Evolutionary conservation across 1,140 invertebrate species (phyloP).

Genomic region (Diachasma alloeum): DNA sequence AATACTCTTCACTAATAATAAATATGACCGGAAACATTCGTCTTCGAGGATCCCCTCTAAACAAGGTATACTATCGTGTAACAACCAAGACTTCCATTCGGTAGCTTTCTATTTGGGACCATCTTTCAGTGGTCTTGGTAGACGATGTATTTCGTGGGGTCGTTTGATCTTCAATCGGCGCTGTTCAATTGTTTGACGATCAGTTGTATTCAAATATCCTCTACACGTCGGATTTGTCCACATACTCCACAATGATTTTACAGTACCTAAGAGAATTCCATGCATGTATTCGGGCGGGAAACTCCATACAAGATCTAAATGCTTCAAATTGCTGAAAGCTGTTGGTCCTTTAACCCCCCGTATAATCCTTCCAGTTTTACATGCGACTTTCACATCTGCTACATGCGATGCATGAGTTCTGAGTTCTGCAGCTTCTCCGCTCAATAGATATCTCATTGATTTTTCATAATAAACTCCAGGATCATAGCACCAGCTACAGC

Average conservation of each 20-base stretch:
- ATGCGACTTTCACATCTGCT: background rate
- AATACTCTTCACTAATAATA: slow-evolving; percentile 29
- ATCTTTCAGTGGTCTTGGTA: background rate
- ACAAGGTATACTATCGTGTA: slow-evolving; percentile 11
- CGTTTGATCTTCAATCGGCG: slow-evolving; percentile 16
- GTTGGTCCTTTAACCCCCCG: slow-evolving; percentile 24
- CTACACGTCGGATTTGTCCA: too few species aligned
- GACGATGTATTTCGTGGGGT: slow-evolving; percentile 27
- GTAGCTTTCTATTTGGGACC: slow-evolving; percentile 25
- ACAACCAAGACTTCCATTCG: slow-evolving; percentile 36
- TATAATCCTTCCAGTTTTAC: too few species aligned
- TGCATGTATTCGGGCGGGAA: slow-evolving; percentile 31
- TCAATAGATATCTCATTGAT: slow-evolving; percentile 18
- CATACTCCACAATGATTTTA: slow-evolving; percentile 17
- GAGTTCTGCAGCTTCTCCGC: background rate
- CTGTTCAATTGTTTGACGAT: slow-evolving; percentile 16
- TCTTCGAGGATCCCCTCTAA: slow-evolving; percentile 27
- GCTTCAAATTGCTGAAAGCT: background rate
- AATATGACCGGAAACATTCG: slow-evolving; percentile 33
- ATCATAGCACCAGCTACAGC: too few species aligned
- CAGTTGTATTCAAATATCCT: background rate
- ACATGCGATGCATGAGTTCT: slow-evolving; percentile 15
- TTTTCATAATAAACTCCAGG: too few species aligned
- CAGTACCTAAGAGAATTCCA: slow-evolving; percentile 21
- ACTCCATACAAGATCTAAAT: slow-evolving; percentile 25